Evolutionary conservation across 2,797 vertebrate genomes (phyloP), one percentile per base, ranked within the genome.

Genomic region (Eulemur albifrons): DNA sequence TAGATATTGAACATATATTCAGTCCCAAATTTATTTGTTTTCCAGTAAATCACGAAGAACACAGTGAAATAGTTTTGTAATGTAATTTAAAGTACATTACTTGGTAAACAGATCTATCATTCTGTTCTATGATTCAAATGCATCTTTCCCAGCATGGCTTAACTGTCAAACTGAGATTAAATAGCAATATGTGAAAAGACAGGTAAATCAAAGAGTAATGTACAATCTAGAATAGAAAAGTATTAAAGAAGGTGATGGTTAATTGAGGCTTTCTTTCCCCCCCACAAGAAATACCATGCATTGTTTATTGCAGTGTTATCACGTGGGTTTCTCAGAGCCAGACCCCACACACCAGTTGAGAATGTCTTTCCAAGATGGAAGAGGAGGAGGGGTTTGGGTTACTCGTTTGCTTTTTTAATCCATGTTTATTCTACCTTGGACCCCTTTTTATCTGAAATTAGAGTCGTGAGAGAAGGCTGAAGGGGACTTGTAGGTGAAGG

Each of bases 381-480:
- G 93, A 95, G 69, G 65, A 95, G 61, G 45, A 52, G 82, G 72
- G 75, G 90, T 38, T 94, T 54, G 95, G 86, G 25, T 72, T 38
- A 93, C 93, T 92, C 72, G 93, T 87, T 82, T 81, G 84, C 81
- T 80, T 93, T 95, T 94, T 80, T 77, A 96, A 89, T 96, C 97
- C 97, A 72, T n/a, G 85, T 90, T 97, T 94, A 73, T 98, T 98
- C 97, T 99, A 99, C 99, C 99, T 99, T 99, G 92, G 98, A 98
- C 98, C 98, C 98, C 89, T 98, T 98, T 98, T 99, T 99, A 98
- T 99, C 99, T 97, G 99, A 99, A 97, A 98, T 99, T 98, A 98
- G 98, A 96, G 99, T 99, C 98, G 99, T 99, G 97, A 98, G 98
- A 93, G 99, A 98, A 40, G 98, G 98, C 95, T 99, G 99, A 70